A percentile compares a stretch with the other conserved stretches of the same genome.
Conservation (phyloP, 2,888 invertebrate genomes). For the Therioaphis trifolii region DNA sequence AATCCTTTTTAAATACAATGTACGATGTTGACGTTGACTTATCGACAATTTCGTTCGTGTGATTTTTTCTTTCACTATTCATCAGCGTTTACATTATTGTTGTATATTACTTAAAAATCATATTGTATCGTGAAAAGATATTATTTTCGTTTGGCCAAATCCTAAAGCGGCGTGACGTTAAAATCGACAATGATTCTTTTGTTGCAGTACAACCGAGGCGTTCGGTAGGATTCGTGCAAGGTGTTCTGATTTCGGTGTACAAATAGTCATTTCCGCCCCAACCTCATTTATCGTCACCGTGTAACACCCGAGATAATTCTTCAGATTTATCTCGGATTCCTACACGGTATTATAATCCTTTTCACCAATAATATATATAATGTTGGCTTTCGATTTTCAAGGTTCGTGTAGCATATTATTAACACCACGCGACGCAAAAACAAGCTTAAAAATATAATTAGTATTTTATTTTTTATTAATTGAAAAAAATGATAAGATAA, state of each 20-base stretch:
- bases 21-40: constrained; percentile 43
- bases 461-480: too few species aligned
- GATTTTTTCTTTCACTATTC: constrained; percentile 12
- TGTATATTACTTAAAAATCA: constrained; percentile 33
- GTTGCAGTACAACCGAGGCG: not conserved
- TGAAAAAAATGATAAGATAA: too few species aligned
- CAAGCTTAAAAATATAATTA: too few species aligned
- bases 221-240: constrained; percentile 23
- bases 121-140: constrained; percentile 33
- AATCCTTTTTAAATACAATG: constrained; percentile 48
- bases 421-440: too few species aligned
- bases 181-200: constrained; percentile 44
- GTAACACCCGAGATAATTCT: constrained; percentile 14
- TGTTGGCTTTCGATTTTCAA: not conserved
- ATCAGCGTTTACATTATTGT: constrained; percentile 14
- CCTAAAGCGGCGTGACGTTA: constrained; percentile 16
- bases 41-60: constrained; percentile 30
- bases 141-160: constrained; percentile 44
- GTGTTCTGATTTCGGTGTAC: constrained; percentile 25
- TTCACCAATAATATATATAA: too few species aligned
- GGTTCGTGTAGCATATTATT: not conserved
- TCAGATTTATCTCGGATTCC: not conserved
- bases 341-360: not conserved
- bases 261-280: constrained; percentile 52
- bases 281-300: constrained; percentile 28